phyloP scores from a whole-genome alignment of 1,140 invertebrate genomes.

The Drosophila tropicalis region DNA sequence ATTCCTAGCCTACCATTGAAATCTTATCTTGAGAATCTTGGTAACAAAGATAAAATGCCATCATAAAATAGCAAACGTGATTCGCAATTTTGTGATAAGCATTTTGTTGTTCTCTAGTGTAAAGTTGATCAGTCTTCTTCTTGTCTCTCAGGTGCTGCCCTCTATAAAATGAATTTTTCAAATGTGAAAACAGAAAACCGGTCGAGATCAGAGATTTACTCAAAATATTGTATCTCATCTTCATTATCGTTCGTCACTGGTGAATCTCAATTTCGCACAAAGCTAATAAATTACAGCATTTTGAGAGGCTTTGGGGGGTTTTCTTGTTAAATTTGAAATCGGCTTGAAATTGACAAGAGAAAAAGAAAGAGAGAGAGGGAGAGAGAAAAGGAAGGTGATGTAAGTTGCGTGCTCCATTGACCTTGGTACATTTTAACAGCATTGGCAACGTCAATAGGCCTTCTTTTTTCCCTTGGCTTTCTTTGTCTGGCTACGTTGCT shows the following conservation, averaged over 20 bases:
- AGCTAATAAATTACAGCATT: slow-evolving; percentile 77
- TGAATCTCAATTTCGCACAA: slow-evolving; percentile 49
- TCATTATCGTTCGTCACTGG: not conserved
- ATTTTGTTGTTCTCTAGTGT: too few species aligned
- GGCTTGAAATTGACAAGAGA: not conserved
- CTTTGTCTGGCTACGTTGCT: slow-evolving; percentile 34
- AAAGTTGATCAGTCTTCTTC: too few species aligned
- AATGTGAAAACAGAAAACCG: too few species aligned
- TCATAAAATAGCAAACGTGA: too few species aligned
- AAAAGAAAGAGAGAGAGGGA: not conserved
- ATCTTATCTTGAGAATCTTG: too few species aligned
- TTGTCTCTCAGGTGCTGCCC: too few species aligned
- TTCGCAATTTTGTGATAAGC: too few species aligned
- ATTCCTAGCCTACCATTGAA: too few species aligned
- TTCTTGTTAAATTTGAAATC: slow-evolving; percentile 52
- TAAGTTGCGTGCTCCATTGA: slow-evolving; percentile 71
- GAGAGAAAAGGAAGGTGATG: slow-evolving; percentile 40
- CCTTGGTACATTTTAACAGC: slow-evolving; percentile 72
- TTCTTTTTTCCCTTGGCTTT: slow-evolving; percentile 1
- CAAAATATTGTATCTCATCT: slow-evolving; percentile 17
- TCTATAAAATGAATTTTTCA: too few species aligned
- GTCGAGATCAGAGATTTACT: slow-evolving; percentile 27
- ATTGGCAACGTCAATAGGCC: slow-evolving; percentile 43
- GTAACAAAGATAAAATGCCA: too few species aligned
- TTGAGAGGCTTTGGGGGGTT: slow-evolving; percentile 38